Evolutionary conservation across 2,113 vertebrate genomes (phyloP).

Genomic region (Sebastes fasciatus): DNA sequence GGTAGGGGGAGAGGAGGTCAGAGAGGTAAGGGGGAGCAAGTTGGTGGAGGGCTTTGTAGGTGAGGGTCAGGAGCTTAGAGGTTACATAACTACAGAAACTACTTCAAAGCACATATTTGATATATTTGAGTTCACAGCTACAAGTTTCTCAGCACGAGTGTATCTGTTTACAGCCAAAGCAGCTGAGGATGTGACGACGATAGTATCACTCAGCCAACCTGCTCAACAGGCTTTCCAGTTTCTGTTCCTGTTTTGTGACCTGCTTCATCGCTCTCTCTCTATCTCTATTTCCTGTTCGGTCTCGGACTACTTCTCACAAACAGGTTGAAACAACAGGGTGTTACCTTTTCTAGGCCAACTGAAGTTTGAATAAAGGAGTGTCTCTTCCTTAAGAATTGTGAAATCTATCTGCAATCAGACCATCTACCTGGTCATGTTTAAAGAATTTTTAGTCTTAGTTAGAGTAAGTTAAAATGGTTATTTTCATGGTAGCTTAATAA

Average conservation of each 20-base stretch:
- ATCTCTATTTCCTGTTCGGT: not conserved
- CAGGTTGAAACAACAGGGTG: not conserved
- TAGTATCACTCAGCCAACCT: slow-evolving; percentile 63
- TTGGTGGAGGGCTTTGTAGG: too few relatives aligned
- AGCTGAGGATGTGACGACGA: slow-evolving; percentile 29
- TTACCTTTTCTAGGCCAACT: not conserved
- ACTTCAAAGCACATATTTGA: not conserved
- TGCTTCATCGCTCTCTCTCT: not conserved
- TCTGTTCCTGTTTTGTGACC: slow-evolving; percentile 72
- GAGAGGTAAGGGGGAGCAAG: too few relatives aligned
- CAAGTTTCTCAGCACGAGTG: not conserved
- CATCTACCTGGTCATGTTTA: not conserved
- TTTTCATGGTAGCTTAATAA: not conserved
- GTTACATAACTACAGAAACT: not conserved
- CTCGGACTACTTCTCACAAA: slow-evolving; percentile 28
- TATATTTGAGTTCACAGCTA: not conserved
- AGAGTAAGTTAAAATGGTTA: not conserved
- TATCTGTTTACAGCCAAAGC: slow-evolving; percentile 72
- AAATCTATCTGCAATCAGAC: not conserved
- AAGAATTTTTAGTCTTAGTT: not conserved
- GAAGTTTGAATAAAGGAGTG: slow-evolving; percentile 38
- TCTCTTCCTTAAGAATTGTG: not conserved
- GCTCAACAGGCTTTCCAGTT: slow-evolving; percentile 76
- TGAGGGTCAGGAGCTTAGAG: too few relatives aligned
- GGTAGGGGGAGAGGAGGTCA: too few relatives aligned